A percentile compares a stretch with the other conserved stretches of the same genome.
Conservation (phyloP, 2,113 vertebrate species). For the Prochilodus magdalenae region DNA sequence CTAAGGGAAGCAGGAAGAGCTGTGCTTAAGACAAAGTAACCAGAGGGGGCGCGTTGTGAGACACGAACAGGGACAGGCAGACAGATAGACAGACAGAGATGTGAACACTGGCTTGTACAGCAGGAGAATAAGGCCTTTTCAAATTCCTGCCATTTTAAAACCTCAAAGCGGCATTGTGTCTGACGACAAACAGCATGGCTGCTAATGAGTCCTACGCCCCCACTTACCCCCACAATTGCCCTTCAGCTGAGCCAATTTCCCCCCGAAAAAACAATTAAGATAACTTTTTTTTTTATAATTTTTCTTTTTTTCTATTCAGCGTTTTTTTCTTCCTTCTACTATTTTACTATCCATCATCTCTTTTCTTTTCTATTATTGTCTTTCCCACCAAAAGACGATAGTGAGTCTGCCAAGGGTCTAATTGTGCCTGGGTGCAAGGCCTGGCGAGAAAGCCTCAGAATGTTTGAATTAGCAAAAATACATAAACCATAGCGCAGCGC, state of each 20-base stretch:
- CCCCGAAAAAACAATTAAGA: conserved; percentile 41
- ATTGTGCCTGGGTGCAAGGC: conserved; percentile 40
- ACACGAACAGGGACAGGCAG: no score
- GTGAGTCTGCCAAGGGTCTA: conserved; percentile 28
- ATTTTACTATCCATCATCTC: no score
- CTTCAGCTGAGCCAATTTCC: conserved; percentile 22
- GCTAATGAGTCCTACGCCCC: conserved; percentile 7
- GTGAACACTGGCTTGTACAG: no score
- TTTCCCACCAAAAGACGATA: conserved; percentile 18
- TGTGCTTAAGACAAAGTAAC: no score
- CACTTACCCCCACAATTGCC: conserved; percentile 13
- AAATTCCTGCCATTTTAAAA: background rate
- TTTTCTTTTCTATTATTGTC: conserved; percentile 2
- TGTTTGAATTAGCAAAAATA: conserved; percentile 47
- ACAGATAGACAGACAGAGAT: no score
- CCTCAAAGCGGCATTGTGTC: background rate
- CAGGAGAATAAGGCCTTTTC: no score
- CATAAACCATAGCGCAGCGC: conserved; percentile 33
- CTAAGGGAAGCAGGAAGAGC: no score
- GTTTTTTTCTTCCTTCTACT: no score
- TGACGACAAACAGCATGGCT: no score
- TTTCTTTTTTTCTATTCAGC: no score
- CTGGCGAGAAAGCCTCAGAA: conserved; percentile 28
- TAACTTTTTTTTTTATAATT: background rate
- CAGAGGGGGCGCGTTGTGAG: no score